phyloP scores from a whole-genome alignment of 2,113 vertebrate species.

The Cyphomyrus discorhynchus region DNA sequence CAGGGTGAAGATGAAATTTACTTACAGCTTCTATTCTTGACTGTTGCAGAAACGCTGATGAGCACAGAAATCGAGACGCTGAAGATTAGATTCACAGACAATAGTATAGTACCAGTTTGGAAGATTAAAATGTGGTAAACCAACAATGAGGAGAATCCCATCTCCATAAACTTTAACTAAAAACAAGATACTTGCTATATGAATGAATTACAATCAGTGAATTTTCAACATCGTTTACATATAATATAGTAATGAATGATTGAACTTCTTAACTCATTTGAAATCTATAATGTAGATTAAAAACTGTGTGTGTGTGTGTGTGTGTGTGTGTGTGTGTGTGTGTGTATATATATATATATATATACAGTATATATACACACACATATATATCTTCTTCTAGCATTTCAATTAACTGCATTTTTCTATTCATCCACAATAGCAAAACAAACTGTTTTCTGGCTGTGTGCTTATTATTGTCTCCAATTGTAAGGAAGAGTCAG shows the following conservation, averaged over 20 bases:
- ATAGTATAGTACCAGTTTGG: background rate
- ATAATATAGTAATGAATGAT: background rate
- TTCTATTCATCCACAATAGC: background rate
- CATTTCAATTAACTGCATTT: background rate
- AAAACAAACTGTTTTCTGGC: background rate
- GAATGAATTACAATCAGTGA: background rate
- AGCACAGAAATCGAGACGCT: background rate
- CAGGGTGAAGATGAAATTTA: background rate
- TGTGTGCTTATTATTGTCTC: background rate
- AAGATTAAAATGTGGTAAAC: background rate
- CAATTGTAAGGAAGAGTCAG: background rate
- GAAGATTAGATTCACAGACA: background rate
- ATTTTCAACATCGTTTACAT: background rate
- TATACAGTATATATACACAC: no score
- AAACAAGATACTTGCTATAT: background rate
- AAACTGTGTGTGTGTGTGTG: background rate
- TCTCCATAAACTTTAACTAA: background rate
- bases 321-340: background rate
- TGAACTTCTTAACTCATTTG: background rate
- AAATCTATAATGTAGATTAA: background rate
- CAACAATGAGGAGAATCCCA: background rate
- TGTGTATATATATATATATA: no score
- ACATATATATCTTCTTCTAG: background rate
- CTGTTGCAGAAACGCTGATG: background rate
- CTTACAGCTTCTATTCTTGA: background rate